Conservation (phyloP, 1,140 invertebrate species). For the Drosophila biarmipes region DNA sequence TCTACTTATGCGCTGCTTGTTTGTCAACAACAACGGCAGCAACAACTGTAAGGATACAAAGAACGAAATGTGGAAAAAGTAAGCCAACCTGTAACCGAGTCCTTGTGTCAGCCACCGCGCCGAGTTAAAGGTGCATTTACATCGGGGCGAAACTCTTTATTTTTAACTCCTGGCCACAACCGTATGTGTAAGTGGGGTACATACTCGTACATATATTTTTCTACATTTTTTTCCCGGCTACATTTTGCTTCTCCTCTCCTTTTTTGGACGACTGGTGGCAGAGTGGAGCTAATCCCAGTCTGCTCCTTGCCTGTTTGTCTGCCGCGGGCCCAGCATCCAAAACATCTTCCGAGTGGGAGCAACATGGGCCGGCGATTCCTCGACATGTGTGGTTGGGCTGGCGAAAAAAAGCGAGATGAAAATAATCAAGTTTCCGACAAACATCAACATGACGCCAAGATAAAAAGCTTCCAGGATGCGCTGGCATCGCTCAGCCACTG, state of each 20-base stretch:
- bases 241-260: not conserved
- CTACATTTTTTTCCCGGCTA: conserved; percentile 9
- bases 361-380: conserved; percentile 37
- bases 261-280: conserved; percentile 1
- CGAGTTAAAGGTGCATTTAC: conserved; percentile 74
- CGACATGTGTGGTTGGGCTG: conserved; percentile 53
- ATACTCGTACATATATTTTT: conserved; percentile 3
- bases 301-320: conserved; percentile 54
- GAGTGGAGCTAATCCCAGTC: conserved; percentile 57
- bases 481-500: conserved; percentile 59
- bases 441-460: conserved; percentile 82
- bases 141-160: conserved; percentile 57
- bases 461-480: conserved; percentile 79
- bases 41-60: conserved; percentile 13
- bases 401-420: conserved; percentile 54
- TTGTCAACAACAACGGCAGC: conserved; percentile 53
- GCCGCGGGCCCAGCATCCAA: conserved; percentile 67
- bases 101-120: conserved; percentile 30
- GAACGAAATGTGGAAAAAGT: not conserved
- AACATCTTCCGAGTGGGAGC: conserved; percentile 54
- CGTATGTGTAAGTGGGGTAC: conserved; percentile 10
- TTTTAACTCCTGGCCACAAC: conserved; percentile 44
- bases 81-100: conserved; percentile 28
- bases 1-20: conserved; percentile 66
- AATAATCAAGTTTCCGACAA: conserved; percentile 83